Percentiles rank a stretch among this genome's conserved stretches.
These are phyloP conservation scores for Notodonta dromedarius DNA, from an alignment of 2,888 invertebrate genomes.

Conservation along the genomic window DNA sequence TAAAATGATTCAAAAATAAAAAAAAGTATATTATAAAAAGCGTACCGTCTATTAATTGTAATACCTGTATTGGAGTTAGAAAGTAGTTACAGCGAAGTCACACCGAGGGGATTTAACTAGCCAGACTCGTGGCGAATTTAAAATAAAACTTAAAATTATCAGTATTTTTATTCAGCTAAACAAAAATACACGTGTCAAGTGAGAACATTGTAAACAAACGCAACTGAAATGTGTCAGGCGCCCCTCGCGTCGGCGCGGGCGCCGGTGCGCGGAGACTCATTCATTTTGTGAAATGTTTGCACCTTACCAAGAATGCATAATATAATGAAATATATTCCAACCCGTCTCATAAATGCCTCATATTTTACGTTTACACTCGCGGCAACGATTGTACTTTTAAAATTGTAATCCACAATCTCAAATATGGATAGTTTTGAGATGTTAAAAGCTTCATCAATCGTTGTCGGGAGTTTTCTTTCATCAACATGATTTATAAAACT, in stretches of 20 bases:
- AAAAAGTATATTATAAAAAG: slow-evolving; percentile 53
- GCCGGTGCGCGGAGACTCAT: not conserved
- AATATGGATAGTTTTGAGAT: not conserved
- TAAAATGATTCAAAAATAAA: slow-evolving; percentile 74
- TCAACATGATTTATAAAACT: slow-evolving; percentile 43
- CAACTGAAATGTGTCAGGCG: slow-evolving; percentile 25
- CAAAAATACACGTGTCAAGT: slow-evolving; percentile 66
- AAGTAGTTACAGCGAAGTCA: slow-evolving; percentile 22
- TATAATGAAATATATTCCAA: slow-evolving; percentile 21
- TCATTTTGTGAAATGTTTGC: not conserved
- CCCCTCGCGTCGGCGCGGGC: slow-evolving; percentile 17
- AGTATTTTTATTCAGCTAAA: slow-evolving; percentile 76
- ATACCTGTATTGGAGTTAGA: slow-evolving; percentile 27
- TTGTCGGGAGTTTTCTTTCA: slow-evolving; percentile 19
- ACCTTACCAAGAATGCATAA: slow-evolving; percentile 11
- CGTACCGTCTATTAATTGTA: slow-evolving; percentile 45
- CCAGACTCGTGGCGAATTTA: slow-evolving; percentile 62
- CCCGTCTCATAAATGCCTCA: slow-evolving; percentile 25
- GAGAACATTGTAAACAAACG: slow-evolving; percentile 38
- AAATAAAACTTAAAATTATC: slow-evolving; percentile 75
- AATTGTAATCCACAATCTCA: no score
- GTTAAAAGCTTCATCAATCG: not conserved
- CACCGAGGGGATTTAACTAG: slow-evolving; percentile 32
- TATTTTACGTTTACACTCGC: slow-evolving; percentile 5
- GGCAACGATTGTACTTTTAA: no score